Evolutionary conservation across 1,140 invertebrate species (phyloP).

Genomic region (Phortica variegata): DNA sequence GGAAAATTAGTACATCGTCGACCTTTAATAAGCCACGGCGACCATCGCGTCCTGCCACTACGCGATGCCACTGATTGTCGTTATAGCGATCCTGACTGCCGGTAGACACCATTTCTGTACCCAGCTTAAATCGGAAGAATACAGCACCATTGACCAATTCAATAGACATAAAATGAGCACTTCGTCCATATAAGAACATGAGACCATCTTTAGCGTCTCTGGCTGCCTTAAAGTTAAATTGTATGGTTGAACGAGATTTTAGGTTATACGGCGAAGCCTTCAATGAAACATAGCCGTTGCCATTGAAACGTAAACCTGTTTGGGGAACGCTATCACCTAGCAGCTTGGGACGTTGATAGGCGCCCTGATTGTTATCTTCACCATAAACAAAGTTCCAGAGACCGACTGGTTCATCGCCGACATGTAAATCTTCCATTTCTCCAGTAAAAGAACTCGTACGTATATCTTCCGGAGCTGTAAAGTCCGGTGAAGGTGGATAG

Average conservation of each 20-base stretch:
- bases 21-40: constrained; percentile 70
- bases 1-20: constrained; percentile 61
- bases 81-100: constrained; percentile 68
- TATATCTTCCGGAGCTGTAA: constrained; percentile 69
- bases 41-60: constrained; percentile 70
- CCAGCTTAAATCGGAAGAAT: constrained; percentile 71
- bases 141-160: constrained; percentile 79
- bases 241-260: constrained; percentile 62
- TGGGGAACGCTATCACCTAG: constrained; percentile 42
- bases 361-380: constrained; percentile 73
- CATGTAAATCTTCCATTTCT: constrained; percentile 83
- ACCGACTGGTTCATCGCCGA: constrained; percentile 86
- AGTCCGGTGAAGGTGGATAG: constrained; percentile 70
- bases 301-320: constrained; percentile 82
- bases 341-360: constrained; percentile 61
- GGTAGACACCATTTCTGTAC: constrained; percentile 63
- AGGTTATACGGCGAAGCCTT: constrained; percentile 62
- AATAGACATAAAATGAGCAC: constrained; percentile 76
- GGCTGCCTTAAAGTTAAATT: constrained; percentile 81
- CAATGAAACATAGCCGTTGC: constrained; percentile 78
- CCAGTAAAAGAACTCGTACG: constrained; percentile 79
- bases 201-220: constrained; percentile 76
- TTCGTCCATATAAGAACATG: constrained; percentile 80
- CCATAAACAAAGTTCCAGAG: constrained; percentile 92
- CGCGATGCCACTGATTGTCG: constrained; percentile 79